These are phyloP conservation scores for Sapajus apella DNA, from an alignment of 2,113 vertebrate genomes.

Conservation along the genomic window DNA sequence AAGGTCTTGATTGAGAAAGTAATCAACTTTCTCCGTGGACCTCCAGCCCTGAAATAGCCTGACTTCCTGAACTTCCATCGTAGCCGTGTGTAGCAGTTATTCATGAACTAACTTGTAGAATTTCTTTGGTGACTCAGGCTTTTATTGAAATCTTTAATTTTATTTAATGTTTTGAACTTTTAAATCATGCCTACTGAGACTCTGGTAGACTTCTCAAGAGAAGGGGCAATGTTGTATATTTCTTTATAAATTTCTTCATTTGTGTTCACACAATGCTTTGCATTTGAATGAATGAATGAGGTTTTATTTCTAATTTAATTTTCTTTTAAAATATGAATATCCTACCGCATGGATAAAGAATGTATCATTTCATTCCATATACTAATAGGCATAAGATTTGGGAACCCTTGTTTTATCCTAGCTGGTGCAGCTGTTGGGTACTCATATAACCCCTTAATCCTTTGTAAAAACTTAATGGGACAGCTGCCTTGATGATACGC, in stretches of 20 bases:
- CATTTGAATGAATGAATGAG: neutral
- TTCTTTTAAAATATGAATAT: slow-evolving; percentile 31
- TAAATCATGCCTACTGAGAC: neutral
- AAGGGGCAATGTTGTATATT: neutral
- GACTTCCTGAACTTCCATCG: neutral
- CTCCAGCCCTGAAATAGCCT: neutral
- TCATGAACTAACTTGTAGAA: neutral
- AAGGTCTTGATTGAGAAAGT: neutral
- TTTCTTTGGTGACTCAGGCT: neutral
- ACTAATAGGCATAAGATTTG: neutral
- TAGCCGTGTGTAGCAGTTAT: neutral
- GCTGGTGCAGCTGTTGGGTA: slow-evolving; percentile 69
- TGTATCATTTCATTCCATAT: slow-evolving; percentile 29
- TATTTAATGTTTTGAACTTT: neutral
- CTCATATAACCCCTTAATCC: slow-evolving; percentile 74
- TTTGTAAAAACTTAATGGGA: slow-evolving; percentile 73
- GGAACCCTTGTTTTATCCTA: slow-evolving; percentile 53
- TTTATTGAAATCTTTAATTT: neutral
- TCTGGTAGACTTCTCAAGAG: neutral
- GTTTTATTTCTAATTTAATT: slow-evolving; percentile 56
- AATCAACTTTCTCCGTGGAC: neutral
- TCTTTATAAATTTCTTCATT: neutral
- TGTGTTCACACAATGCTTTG: neutral
- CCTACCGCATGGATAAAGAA: neutral
- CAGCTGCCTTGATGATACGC: slow-evolving; percentile 74